These are phyloP conservation scores for Otis tarda DNA, from an alignment of 2,113 vertebrate species.

Conservation along the genomic window DNA sequence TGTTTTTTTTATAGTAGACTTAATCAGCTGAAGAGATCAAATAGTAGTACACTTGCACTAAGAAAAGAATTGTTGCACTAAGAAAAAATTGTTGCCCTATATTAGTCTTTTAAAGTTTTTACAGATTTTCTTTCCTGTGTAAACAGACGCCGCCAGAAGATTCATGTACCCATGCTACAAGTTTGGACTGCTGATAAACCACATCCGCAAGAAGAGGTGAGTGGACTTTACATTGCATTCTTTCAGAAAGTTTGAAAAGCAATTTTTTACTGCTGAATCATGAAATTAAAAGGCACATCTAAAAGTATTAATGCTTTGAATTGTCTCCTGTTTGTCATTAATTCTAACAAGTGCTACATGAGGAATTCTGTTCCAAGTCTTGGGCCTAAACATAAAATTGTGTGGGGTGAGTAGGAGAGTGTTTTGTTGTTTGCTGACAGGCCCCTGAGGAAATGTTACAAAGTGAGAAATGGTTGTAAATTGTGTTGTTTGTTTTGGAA, in stretches of 20 bases:
- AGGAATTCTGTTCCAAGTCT: neutral
- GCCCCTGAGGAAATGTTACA: neutral
- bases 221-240: neutral
- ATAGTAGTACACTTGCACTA: neutral
- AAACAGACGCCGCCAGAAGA: slow-evolving; percentile 89
- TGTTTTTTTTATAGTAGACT: neutral
- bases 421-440: neutral
- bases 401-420: neutral
- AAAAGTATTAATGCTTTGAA: neutral
- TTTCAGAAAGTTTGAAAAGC: neutral
- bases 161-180: slow-evolving; percentile 91
- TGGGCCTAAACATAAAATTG: neutral
- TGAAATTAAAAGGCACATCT: neutral
- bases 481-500: neutral
- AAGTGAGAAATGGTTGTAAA: neutral
- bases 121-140: slow-evolving; percentile 4
- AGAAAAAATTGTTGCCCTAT: neutral
- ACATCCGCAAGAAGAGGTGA: slow-evolving; percentile 96
- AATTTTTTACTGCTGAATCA: neutral
- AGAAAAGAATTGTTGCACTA: neutral
- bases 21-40: neutral
- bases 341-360: neutral
- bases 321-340: neutral
- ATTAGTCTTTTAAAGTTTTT: neutral
- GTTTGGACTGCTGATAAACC: slow-evolving; percentile 97